These are phyloP conservation scores for Brachyhypopomus gauderio DNA, from an alignment of 2,113 vertebrate genomes.

Conservation along the genomic window DNA sequence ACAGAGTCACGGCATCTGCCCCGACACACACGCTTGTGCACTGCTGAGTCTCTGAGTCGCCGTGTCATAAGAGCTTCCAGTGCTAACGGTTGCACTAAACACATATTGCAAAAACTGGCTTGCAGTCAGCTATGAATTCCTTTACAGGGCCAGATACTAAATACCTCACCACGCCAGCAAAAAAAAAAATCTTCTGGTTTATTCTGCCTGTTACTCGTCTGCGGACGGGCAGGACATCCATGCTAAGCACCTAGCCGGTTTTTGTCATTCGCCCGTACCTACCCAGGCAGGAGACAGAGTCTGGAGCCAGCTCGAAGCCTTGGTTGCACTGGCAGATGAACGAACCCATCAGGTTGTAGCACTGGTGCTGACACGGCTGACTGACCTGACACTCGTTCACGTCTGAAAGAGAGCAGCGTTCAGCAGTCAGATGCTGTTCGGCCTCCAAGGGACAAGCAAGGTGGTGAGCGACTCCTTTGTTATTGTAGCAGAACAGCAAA, in stretches of 20 bases:
- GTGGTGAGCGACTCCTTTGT: too few relatives aligned
- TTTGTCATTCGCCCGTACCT: conserved; percentile 3
- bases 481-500: too few relatives aligned
- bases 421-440: neutral
- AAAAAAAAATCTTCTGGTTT: neutral
- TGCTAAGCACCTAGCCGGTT: neutral
- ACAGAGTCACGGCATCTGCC: neutral
- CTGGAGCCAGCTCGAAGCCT: conserved; percentile 83
- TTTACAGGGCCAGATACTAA: neutral
- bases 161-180: neutral
- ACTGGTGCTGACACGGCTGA: conserved; percentile 84
- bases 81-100: neutral
- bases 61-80: neutral
- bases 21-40: too few relatives aligned
- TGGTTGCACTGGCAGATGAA: conserved; percentile 87
- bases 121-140: neutral
- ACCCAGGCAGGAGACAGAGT: conserved; percentile 86
- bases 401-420: conserved; percentile 72
- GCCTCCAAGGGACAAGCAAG: neutral
- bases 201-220: neutral
- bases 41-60: too few relatives aligned
- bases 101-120: neutral
- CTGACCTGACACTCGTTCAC: conserved; percentile 84
- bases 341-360: conserved; percentile 86
- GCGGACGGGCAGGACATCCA: neutral